These are phyloP conservation scores for Grallaria varia DNA, from an alignment of 2,113 vertebrate species.

Conservation along the genomic window DNA sequence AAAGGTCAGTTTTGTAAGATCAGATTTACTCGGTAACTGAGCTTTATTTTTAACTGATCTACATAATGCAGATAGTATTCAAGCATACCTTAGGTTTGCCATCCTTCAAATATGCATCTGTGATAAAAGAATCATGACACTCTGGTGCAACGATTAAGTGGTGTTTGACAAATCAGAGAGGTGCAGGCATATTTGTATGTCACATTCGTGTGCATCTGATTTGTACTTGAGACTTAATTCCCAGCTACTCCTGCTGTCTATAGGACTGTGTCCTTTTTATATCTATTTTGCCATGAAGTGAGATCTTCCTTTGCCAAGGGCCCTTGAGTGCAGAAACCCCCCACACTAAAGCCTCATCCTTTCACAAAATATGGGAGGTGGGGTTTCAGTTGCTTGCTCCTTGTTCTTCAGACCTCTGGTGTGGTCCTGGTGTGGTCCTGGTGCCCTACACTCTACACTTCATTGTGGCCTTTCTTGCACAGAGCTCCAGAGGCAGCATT, in stretches of 20 bases:
- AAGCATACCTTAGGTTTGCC: neutral
- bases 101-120: accelerated
- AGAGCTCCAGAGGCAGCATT: neutral
- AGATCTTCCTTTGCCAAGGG: neutral
- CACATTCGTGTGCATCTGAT: neutral
- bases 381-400: neutral
- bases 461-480: neutral
- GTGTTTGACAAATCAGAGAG: neutral
- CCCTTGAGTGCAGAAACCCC: neutral
- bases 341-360: neutral
- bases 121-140: neutral
- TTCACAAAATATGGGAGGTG: accelerated
- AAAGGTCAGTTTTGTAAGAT: neutral
- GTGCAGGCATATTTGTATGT: neutral
- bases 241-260: neutral
- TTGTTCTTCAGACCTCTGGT: neutral
- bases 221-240: neutral
- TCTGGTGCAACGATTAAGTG: neutral
- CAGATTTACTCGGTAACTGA: neutral
- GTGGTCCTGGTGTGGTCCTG: neutral
- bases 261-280: neutral
- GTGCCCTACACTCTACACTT: neutral
- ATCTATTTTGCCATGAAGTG: neutral
- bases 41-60: neutral
- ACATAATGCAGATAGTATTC: neutral